These are phyloP conservation scores for Petrophora chlorosata DNA, from an alignment of 2,888 invertebrate species.

Conservation along the genomic window DNA sequence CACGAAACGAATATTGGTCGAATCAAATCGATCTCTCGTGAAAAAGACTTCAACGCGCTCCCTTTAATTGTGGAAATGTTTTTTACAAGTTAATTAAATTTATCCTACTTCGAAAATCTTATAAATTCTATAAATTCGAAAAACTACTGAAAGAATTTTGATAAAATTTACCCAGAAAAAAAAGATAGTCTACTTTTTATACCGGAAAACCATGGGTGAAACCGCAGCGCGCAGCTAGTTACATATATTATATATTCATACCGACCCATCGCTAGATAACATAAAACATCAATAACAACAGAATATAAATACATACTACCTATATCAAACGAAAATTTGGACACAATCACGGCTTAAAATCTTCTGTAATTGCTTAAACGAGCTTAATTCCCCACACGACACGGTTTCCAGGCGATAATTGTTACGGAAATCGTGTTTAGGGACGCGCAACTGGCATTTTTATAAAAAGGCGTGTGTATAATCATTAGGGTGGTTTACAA, in stretches of 20 bases:
- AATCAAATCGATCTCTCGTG: too few relatives aligned
- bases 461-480: conserved; percentile 12
- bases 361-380: conserved; percentile 4
- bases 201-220: neutral
- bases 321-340: neutral
- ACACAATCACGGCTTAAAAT: conserved; percentile 2
- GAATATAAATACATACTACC: neutral
- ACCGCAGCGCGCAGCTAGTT: neutral
- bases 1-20: too few relatives aligned
- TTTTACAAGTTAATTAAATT: too few relatives aligned
- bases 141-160: too few relatives aligned
- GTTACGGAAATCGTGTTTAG: conserved; percentile 22
- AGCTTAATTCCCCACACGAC: conserved; percentile 5
- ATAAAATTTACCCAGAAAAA: too few relatives aligned
- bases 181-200: too few relatives aligned
- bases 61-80: neutral
- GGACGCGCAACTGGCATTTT: conserved; percentile 15
- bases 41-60: conserved; percentile 17
- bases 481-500: neutral
- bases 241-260: too few relatives aligned
- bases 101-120: too few relatives aligned
- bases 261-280: too few relatives aligned
- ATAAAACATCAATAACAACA: neutral
- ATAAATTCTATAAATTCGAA: too few relatives aligned
- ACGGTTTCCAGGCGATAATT: conserved; percentile 19